Conservation (phyloP, 2,888 invertebrate genomes). For the Sialis lutaria region DNA sequence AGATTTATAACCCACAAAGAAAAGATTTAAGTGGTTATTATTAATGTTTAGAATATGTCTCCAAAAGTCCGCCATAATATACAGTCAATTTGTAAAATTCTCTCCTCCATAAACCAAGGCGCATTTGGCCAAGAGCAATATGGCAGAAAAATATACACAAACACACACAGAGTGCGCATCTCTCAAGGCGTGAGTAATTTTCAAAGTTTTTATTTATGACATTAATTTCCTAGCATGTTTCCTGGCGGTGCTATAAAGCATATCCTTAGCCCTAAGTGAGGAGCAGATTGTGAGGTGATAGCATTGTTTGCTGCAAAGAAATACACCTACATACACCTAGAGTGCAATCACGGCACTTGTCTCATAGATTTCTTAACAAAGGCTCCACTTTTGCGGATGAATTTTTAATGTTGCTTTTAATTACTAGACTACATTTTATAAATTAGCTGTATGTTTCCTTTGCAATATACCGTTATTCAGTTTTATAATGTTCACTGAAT, state of each 20-base stretch:
- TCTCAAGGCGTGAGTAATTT: constrained; percentile 20
- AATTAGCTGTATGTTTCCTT: no score
- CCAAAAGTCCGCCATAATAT: background rate
- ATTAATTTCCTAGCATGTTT: constrained; percentile 24
- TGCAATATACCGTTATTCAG: no score
- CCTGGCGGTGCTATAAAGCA: constrained; percentile 9
- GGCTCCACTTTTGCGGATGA: no score
- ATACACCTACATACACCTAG: background rate
- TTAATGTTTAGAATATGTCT: no score
- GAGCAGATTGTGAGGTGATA: background rate
- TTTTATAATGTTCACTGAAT: no score
- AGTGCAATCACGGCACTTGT: no score
- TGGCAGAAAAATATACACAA: background rate
- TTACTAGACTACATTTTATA: no score
- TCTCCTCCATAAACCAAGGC: background rate
- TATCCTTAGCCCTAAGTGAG: constrained; percentile 1
- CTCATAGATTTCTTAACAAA: no score
- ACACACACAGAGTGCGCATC: background rate
- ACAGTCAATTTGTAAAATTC: background rate
- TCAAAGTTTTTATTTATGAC: constrained; percentile 28
- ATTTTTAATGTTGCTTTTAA: no score
- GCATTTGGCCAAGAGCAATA: background rate
- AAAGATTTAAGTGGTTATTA: no score
- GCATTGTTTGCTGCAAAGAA: background rate
- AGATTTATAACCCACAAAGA: no score